These are phyloP conservation scores for Halichondria panicea DNA, from an alignment of 37 sponge, comb jelly and placozoan genomes.

Conservation along the genomic window DNA sequence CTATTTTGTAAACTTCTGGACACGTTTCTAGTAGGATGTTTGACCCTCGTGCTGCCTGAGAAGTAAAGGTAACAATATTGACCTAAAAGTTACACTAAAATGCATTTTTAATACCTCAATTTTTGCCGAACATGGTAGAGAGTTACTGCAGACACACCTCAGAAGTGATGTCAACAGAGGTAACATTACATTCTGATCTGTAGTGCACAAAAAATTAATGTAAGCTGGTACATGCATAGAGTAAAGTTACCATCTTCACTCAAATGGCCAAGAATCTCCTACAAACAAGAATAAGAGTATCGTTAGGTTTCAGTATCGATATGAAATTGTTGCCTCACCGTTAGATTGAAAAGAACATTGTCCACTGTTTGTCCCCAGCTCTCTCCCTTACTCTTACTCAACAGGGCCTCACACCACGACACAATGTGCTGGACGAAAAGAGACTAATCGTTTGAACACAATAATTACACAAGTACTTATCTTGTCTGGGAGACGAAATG, in stretches of 20 bases:
- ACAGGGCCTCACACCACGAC: conserved; percentile 4
- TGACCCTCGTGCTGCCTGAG: conserved; percentile 20
- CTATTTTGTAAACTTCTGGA: not conserved
- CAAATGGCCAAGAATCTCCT: too few relatives aligned
- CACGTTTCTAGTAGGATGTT: conserved; percentile 34
- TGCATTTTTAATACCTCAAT: conserved; percentile 26
- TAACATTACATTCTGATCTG: conserved; percentile 20
- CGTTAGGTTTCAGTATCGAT: not conserved
- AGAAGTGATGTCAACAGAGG: conserved; percentile 10
- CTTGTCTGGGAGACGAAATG: conserved; percentile 33
- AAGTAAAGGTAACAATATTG: not conserved
- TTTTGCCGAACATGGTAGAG: conserved; percentile 11
- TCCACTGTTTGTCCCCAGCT: conserved; percentile 23
- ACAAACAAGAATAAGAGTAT: too few relatives aligned
- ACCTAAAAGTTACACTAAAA: not conserved
- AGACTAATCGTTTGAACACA: not conserved
- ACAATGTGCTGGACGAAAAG: conserved; percentile 1
- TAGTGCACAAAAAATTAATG: not conserved
- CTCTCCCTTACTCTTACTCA: not conserved
- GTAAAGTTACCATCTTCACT: too few relatives aligned
- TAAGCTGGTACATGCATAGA: not conserved
- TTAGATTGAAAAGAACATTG: conserved; percentile 33
- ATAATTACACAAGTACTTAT: conserved; percentile 1
- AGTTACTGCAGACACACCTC: not conserved
- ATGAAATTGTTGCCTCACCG: not conserved